Evolutionary conservation across 2,888 invertebrate genomes (phyloP), one percentile per base, ranked within the genome.

Genomic region (Folsomia manolachei): DNA sequence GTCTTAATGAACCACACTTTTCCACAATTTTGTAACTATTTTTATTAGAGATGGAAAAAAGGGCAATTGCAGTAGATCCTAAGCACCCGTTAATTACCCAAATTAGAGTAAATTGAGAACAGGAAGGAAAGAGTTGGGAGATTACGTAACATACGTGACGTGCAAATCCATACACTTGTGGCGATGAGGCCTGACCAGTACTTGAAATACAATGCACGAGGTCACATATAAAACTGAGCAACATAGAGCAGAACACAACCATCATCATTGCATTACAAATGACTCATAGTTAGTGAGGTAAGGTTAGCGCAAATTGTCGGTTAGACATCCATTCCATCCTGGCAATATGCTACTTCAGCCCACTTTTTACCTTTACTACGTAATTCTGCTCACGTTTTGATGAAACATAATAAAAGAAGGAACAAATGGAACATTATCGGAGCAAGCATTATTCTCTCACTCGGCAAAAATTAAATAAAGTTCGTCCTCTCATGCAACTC

Each of bases 371-470:
- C 39, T 14, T 39, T 14, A 39, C 39, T 14, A 39, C 39, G 39
- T 4, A 39, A 66, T 66, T 66, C 65, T 21, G 4, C 65, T 66
- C 65, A 66, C 65, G 65, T 66, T n/a, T 52, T 1, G 39, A 66
- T 52, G 23, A 66, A 52, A 66, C 51, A 39, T 66, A 66, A 52
- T 39, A 66, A 18, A 2, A 56, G 56, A 66, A n/a, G n/a, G n/a
- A n/a, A n/a, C n/a, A n/a, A n/a, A 66, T 52, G 52, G 65, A 14
- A 52, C 65, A 66, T 66, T 66, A 66, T 66, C 19, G 39, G 39
- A 64, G 39, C 39, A 39, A 62, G 14, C 24, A 62, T 62, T 62
- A 62, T 24, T 7, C 62, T 62, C 39, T 39, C 39, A 39, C 39
- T 39, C 14, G 7, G 14, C 7, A 39, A 14, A 39, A 39, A 39